Base-by-base conservation (phyloP, 1,140 invertebrate genomes). In the Drosophila truncata region DNA sequence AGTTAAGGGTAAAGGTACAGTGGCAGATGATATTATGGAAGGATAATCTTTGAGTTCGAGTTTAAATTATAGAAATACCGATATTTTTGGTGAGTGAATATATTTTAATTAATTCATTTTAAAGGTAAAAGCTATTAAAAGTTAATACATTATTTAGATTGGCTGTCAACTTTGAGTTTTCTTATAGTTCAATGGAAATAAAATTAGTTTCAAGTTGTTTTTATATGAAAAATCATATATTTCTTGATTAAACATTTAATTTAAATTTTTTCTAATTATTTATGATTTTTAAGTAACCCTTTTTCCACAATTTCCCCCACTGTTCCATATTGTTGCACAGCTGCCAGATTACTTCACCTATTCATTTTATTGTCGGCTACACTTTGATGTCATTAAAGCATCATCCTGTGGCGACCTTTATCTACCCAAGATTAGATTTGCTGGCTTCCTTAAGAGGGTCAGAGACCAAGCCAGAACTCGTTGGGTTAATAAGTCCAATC, bases 351-450 rank as follows among this genome's bases (percentile, higher is more conserved):
- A 60, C 27, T 55, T 18, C 33, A 58, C 33, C 39, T 71, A 54
- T 78, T 70, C 47, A n/a, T 79, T 60, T 65, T 72, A 72, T 79
- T 72, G 41, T 58, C 42, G 59, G 58, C 59, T 73, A 57, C 55
- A 69, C 27, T 72, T 62, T 57, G 52, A 58, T 29, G 41, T 18
- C 37, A 65, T 60, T 70, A 42, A 42, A 33, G 37, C 37, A n/a
- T 14, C 49, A 65, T 37, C 29, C 25, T 18, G 29, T 35, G 44
- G 13, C 35, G 54, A 49, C 46, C 62, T 49, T 64, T 67, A 67
- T 29, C 33, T 31, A 11, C 10, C 13, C 18, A 0, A 65, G 65
- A 64, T 64, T 67, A 66, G 29, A 66, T 58, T 58, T 57, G 39
- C 27, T 33, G 65, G 50, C 69, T 42, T 62, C 23, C 63, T 46